Conservation (phyloP, 1,140 invertebrate genomes). For the Aphaenogaster ashmeadi region DNA sequence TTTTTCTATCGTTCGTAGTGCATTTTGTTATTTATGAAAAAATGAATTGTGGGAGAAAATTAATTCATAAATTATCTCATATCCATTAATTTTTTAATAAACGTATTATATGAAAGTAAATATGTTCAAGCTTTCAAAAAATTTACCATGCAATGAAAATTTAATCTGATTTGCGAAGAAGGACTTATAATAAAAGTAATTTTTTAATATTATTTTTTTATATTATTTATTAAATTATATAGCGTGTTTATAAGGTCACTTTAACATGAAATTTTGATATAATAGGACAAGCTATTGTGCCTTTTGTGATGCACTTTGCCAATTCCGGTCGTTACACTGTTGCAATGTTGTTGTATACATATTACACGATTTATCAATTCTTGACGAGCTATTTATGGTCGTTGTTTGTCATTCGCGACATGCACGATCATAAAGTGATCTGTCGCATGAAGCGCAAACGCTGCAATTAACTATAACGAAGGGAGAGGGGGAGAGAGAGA, state of each 20-base stretch:
- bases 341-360: conserved; percentile 14
- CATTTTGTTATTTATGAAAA: background rate
- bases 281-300: conserved; percentile 4
- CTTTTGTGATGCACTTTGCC: conserved; percentile 36
- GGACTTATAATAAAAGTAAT: background rate
- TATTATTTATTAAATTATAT: conserved; percentile 13
- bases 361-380: conserved; percentile 46
- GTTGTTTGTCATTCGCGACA: background rate
- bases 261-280: conserved; percentile 32
- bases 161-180: background rate
- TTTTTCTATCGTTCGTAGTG: background rate
- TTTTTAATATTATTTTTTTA: background rate
- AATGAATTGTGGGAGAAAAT: background rate
- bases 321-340: background rate
- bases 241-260: background rate
- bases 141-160: background rate
- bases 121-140: background rate
- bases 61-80: background rate
- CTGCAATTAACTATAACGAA: background rate
- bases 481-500: background rate
- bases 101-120: background rate
- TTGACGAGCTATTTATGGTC: conserved; percentile 42
- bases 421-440: conserved; percentile 33
- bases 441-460: conserved; percentile 11
- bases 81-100: background rate